These are phyloP conservation scores for Cryptocephalus primarius DNA, from an alignment of 2,888 invertebrate species.

Conservation along the genomic window DNA sequence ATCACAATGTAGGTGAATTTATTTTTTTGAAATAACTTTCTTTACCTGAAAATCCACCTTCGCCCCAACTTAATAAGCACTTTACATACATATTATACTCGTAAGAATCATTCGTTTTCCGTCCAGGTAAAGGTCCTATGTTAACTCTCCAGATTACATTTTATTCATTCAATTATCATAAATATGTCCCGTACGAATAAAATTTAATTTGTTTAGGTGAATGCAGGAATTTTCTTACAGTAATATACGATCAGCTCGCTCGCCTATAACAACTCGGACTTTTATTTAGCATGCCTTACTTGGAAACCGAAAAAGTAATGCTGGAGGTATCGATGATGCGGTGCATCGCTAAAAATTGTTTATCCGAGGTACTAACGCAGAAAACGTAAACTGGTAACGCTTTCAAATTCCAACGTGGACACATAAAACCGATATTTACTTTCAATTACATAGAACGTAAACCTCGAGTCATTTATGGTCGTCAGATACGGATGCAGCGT, in stretches of 20 bases:
- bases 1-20: too few relatives aligned
- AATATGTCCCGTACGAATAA: conserved; percentile 34
- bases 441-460: too few relatives aligned
- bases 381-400: too few relatives aligned
- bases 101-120: conserved; percentile 30
- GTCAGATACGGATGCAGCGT: too few relatives aligned
- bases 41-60: too few relatives aligned
- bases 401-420: too few relatives aligned
- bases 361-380: too few relatives aligned
- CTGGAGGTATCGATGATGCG: background rate
- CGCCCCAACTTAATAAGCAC: conserved; percentile 17
- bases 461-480: too few relatives aligned
- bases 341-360: too few relatives aligned
- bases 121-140: conserved; percentile 31
- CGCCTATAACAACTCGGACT: background rate
- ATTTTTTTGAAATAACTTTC: too few relatives aligned
- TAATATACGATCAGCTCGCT: background rate
- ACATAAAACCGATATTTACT: too few relatives aligned
- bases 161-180: conserved; percentile 38
- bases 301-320: background rate
- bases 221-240: conserved; percentile 23
- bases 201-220: conserved; percentile 35
- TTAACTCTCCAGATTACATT: conserved; percentile 35
- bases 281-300: background rate
- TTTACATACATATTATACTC: conserved; percentile 33